phyloP scores from a whole-genome alignment of 2,113 vertebrate species.

The Sander lucioperca region DNA sequence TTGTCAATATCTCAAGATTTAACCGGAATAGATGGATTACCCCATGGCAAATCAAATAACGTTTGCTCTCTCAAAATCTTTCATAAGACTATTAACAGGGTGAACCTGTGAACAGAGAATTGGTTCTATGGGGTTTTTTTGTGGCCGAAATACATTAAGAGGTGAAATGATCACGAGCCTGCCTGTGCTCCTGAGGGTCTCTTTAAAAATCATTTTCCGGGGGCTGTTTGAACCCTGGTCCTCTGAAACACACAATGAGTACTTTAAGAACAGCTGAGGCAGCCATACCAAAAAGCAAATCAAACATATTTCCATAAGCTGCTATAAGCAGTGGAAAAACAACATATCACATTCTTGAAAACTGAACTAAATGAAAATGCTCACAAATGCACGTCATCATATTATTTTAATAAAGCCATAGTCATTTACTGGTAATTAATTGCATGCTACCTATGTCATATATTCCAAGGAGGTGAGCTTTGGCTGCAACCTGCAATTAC shows the following conservation, averaged over 20 bases:
- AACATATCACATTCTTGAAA: slow-evolving; percentile 5
- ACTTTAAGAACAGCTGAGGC: slow-evolving; percentile 47
- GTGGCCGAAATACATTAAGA: slow-evolving; percentile 57
- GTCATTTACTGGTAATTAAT: not conserved
- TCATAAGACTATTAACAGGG: slow-evolving; percentile 30
- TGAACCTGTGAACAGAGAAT: slow-evolving; percentile 17
- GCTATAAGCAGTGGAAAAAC: not conserved
- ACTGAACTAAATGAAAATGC: not conserved
- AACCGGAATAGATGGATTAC: not conserved
- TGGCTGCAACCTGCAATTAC: not conserved
- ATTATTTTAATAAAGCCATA: not conserved
- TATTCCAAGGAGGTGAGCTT: not conserved
- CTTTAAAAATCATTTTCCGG: slow-evolving; percentile 62
- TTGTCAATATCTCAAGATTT: not conserved
- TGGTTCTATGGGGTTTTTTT: slow-evolving; percentile 20
- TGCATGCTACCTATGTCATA: not conserved
- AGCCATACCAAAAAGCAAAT: slow-evolving; percentile 15
- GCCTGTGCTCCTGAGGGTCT: slow-evolving; percentile 51
- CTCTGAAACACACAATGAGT: slow-evolving; percentile 37
- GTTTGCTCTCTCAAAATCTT: slow-evolving; percentile 34
- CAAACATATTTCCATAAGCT: slow-evolving; percentile 46
- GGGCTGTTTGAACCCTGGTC: slow-evolving; percentile 46
- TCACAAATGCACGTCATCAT: not conserved
- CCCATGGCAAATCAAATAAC: slow-evolving; percentile 10
- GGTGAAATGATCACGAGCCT: slow-evolving; percentile 56